A percentile compares a stretch with the other conserved stretches of the same genome.
These are phyloP conservation scores for Prionailurus bengalensis DNA, from an alignment of 2,113 vertebrate species.

Conservation along the genomic window DNA sequence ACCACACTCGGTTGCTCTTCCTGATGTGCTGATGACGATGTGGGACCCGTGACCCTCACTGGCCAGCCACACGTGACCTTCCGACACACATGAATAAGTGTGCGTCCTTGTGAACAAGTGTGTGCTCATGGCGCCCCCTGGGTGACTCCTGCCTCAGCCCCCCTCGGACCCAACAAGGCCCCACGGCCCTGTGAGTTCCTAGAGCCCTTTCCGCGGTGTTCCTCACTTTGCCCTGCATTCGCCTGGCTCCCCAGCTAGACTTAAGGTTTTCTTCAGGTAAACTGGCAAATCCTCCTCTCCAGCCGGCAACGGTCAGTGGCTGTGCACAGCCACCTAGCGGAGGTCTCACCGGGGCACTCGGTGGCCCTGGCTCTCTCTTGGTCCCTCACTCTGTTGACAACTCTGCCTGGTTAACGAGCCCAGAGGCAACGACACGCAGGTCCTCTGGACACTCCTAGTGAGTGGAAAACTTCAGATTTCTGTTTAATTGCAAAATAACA, in stretches of 20 bases:
- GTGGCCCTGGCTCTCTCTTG: background rate
- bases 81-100: background rate
- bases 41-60: background rate
- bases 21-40: fast-evolving
- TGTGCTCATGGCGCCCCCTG: background rate
- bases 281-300: too few species aligned
- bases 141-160: background rate
- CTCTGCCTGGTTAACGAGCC: background rate
- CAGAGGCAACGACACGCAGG: too few species aligned
- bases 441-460: background rate
- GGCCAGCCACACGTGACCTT: fast-evolving
- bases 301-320: background rate
- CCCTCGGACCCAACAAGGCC: background rate
- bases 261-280: background rate
- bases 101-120: background rate
- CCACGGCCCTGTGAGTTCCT: background rate
- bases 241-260: background rate
- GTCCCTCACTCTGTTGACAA: background rate
- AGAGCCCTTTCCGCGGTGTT: background rate
- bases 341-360: background rate
- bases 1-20: too few species aligned
- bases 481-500: background rate
- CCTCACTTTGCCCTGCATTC: background rate
- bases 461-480: background rate
- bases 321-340: background rate